phyloP scores from a whole-genome alignment of 2,797 vertebrate species.

The Lutjanus argentimaculatus region DNA sequence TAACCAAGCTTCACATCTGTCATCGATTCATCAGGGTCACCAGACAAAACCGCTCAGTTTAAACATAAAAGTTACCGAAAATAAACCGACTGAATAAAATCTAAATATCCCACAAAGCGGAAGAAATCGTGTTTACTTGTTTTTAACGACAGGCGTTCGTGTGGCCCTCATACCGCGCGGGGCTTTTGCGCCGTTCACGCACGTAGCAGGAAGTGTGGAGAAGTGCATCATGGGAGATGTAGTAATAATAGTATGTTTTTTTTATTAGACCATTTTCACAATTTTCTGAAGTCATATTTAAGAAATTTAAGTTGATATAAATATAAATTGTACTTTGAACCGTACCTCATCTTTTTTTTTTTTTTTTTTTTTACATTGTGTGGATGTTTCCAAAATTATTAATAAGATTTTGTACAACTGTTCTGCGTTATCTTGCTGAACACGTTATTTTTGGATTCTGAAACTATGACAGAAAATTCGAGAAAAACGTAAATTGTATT shows the following conservation, averaged over 20 bases:
- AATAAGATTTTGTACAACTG: no score
- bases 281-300: not conserved
- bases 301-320: no score
- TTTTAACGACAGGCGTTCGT: slow-evolving; percentile 61
- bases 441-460: no score
- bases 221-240: slow-evolving; percentile 77
- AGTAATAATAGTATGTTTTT: slow-evolving; percentile 33
- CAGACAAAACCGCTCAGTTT: not conserved
- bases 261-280: not conserved
- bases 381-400: no score
- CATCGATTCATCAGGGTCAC: not conserved
- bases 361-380: no score
- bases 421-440: no score
- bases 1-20: slow-evolving; percentile 2
- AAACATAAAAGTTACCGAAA: accelerated
- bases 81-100: not conserved
- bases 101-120: not conserved
- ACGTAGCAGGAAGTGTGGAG: slow-evolving; percentile 42
- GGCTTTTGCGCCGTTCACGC: slow-evolving; percentile 59
- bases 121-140: not conserved
- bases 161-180: slow-evolving; percentile 3
- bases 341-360: no score
- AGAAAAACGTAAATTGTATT: no score
- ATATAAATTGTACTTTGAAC: no score
- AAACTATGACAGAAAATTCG: no score